Evolutionary conservation across 2,113 vertebrate species (phyloP), one percentile per base, ranked within the genome.

Genomic region (Chlorocebus sabaeus): DNA sequence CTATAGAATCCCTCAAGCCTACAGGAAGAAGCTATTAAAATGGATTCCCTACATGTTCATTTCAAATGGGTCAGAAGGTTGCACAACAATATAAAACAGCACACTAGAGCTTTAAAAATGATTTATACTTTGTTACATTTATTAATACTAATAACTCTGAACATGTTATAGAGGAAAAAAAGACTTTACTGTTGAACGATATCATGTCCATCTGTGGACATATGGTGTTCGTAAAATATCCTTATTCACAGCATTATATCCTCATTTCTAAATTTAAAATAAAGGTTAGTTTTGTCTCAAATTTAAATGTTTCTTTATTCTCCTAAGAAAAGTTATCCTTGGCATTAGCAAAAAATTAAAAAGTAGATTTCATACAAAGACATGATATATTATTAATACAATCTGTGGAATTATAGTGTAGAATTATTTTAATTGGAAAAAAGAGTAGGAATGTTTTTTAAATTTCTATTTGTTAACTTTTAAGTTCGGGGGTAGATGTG

Each of bases 111-210:
- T 97, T 95, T 97, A 97, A 97, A 97, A 27, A 59, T 95, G 93
- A 96, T 96, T 88, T 82, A 91, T 94, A 40, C 43, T 86, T 97
- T 94, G 70, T 97, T 91, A 85, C 67, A 76, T 96, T 97, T 98
- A 96, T 97, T 97, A 97, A 93, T 97, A 83, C 84, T 96, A 97
- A 96, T 97, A 97, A 92, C 88, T 89, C 64, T 95, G 80, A 96
- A 83, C 25, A 76, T 85, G 95, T 96, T 88, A 96, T 82, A 38
- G 52, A 81, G 67, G 38, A 22, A 87, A 61, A 20, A 80, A 55
- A 2, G 20, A 45, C 50, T 61, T 73, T 85, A 35, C 23, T 90
- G 68, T 92, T 92, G 30, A 82, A 93, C 96, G 93, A 86, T 45
- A 75, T 86, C 27, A 82, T 87, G 82, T 91, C 85, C 68, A 43